Evolutionary conservation across 2,888 invertebrate species (phyloP).

Genomic region (Leptinotarsa tumamoca): DNA sequence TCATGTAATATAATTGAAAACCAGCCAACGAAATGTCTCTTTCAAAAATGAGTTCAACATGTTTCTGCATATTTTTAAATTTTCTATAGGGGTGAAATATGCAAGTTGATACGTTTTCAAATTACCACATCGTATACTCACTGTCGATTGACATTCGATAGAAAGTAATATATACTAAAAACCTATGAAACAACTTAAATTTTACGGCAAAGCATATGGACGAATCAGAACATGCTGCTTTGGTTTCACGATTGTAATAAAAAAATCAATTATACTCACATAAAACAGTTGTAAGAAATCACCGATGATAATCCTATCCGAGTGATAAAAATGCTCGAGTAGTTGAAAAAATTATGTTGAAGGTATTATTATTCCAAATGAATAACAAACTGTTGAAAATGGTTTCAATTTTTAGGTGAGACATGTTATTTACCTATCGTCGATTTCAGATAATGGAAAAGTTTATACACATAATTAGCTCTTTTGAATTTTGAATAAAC

Average conservation of each 20-base stretch:
- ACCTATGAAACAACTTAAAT: not conserved
- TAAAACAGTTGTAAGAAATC: not conserved
- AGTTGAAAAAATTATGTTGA: not conserved
- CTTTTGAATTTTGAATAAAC: slow-evolving; percentile 19
- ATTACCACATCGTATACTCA: too few relatives aligned
- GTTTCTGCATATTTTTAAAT: too few relatives aligned
- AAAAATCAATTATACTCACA: not conserved
- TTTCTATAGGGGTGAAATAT: too few relatives aligned
- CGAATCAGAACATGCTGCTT: not conserved
- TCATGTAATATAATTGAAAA: too few relatives aligned
- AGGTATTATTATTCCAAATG: not conserved
- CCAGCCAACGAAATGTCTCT: too few relatives aligned
- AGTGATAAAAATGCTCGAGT: not conserved
- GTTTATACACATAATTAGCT: not conserved
- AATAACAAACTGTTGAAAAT: slow-evolving; percentile 4
- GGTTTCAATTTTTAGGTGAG: not conserved
- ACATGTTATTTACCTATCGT: slow-evolving; percentile 6
- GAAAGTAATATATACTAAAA: too few relatives aligned
- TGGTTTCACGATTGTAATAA: not conserved
- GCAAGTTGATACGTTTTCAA: too few relatives aligned
- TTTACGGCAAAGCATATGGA: not conserved
- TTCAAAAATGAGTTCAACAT: too few relatives aligned
- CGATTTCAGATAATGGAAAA: not conserved
- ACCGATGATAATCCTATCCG: not conserved
- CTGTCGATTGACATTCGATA: too few relatives aligned